These are phyloP conservation scores for Ganaspis sp. DNA, from an alignment of 1,140 invertebrate genomes.

Conservation along the genomic window DNA sequence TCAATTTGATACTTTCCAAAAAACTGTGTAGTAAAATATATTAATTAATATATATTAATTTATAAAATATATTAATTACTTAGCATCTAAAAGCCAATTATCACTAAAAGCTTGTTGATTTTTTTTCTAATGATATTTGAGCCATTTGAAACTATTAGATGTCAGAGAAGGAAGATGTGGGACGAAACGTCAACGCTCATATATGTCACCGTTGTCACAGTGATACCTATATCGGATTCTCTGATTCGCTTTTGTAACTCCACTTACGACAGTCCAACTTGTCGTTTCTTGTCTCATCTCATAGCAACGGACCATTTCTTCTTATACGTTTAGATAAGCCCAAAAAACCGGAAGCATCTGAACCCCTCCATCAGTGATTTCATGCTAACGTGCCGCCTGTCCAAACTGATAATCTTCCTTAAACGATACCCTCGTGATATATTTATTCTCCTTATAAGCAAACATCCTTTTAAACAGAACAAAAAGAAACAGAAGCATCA, in stretches of 20 bases:
- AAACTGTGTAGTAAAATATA: too few relatives aligned
- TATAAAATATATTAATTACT: too few relatives aligned
- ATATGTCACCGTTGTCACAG: constrained; percentile 40
- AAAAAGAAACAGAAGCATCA: constrained; percentile 4
- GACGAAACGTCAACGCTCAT: constrained; percentile 54
- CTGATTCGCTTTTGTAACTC: constrained; percentile 35
- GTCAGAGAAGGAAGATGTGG: constrained; percentile 22
- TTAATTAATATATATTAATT: too few relatives aligned
- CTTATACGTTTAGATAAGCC: constrained; percentile 52
- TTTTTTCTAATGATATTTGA: constrained; percentile 59
- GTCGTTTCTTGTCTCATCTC: constrained; percentile 47
- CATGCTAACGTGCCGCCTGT: constrained; percentile 37
- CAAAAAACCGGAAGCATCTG: constrained; percentile 45
- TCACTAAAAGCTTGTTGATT: constrained; percentile 37
- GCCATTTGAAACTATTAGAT: constrained; percentile 35
- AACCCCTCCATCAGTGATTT: constrained; percentile 26
- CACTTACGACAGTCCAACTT: constrained; percentile 45
- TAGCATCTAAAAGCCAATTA: constrained; percentile 33
- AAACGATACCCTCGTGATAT: constrained; percentile 31
- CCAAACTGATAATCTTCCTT: constrained; percentile 38
- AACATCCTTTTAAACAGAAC: constrained; percentile 19
- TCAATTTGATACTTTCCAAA: too few relatives aligned
- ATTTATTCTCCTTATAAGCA: constrained; percentile 34
- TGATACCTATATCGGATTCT: constrained; percentile 18
- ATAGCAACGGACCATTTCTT: constrained; percentile 33